Percentiles rank a stretch among this genome's conserved stretches.
Evolutionary conservation across 2,113 vertebrate species (phyloP).

Genomic region (Aythya baeri): DNA sequence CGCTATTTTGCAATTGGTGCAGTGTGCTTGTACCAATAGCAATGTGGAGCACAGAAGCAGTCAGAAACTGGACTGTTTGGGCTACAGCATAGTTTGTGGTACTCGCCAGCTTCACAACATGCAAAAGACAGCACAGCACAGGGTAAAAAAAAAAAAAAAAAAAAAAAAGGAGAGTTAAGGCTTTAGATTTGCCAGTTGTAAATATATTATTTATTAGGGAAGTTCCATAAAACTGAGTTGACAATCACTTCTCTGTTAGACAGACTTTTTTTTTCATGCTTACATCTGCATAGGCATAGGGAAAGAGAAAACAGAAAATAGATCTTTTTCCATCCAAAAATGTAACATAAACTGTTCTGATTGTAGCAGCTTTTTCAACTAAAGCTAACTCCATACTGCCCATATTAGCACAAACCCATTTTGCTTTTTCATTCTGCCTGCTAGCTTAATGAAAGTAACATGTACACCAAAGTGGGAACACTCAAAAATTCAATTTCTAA

Average conservation of each 20-base stretch:
- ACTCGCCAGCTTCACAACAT: neutral
- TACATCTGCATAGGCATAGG: neutral
- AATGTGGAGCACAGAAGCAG: neutral
- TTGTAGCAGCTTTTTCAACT: constrained; percentile 28
- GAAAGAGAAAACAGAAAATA: neutral
- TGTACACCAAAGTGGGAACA: neutral
- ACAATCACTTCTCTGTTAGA: constrained; percentile 14
- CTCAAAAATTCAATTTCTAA: neutral
- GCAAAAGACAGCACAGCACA: neutral
- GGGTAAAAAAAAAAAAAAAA: neutral
- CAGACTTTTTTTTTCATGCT: neutral
- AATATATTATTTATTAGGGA: constrained; percentile 5
- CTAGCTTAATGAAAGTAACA: neutral
- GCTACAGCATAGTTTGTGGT: neutral
- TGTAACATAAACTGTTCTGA: neutral
- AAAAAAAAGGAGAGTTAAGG: neutral
- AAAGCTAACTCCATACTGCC: neutral
- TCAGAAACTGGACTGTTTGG: neutral
- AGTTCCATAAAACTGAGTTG: constrained; percentile 13
- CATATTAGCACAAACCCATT: constrained; percentile 7
- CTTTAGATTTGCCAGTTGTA: neutral
- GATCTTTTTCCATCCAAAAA: neutral
- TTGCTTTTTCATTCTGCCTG: neutral
- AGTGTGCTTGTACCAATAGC: neutral
- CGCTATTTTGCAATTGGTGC: neutral